These are phyloP conservation scores for Riparia riparia DNA, from an alignment of 2,113 vertebrate genomes.

Conservation along the genomic window DNA sequence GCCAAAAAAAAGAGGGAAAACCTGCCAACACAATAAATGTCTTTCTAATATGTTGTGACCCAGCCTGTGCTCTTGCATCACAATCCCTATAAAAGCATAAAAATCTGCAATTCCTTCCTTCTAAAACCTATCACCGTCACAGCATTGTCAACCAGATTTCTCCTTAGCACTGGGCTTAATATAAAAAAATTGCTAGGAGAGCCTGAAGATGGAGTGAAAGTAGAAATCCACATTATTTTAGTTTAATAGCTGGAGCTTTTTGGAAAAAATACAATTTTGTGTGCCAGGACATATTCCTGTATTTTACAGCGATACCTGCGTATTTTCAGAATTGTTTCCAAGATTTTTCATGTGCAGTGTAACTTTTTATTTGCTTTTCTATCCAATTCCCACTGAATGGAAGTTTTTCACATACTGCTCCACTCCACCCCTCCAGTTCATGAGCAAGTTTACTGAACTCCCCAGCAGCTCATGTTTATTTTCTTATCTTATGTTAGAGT, in stretches of 20 bases:
- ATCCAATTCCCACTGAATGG: not conserved
- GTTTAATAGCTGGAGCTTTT: not conserved
- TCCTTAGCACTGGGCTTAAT: not conserved
- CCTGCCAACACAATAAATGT: slow-evolving; percentile 44
- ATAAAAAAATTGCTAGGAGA: not conserved
- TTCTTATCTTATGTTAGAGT: slow-evolving; percentile 49
- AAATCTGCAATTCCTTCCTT: not conserved
- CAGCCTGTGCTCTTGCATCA: slow-evolving; percentile 31
- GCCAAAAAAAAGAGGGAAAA: slow-evolving; percentile 4
- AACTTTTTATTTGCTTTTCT: slow-evolving; percentile 1
- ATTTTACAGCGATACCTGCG: accelerated
- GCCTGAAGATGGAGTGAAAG: not conserved
- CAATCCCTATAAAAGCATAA: not conserved
- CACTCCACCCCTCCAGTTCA: not conserved
- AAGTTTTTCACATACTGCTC: not conserved
- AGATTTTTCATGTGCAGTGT: not conserved
- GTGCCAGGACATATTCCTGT: not conserved
- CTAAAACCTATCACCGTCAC: not conserved
- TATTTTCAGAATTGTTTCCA: not conserved
- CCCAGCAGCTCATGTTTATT: slow-evolving; percentile 47
- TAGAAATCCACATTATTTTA: not conserved
- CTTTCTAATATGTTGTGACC: not conserved
- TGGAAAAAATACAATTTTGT: not conserved
- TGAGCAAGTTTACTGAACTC: not conserved
- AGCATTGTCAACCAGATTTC: not conserved